Base-by-base conservation (phyloP, 1,140 invertebrate genomes). In the Galleria mellonella region DNA sequence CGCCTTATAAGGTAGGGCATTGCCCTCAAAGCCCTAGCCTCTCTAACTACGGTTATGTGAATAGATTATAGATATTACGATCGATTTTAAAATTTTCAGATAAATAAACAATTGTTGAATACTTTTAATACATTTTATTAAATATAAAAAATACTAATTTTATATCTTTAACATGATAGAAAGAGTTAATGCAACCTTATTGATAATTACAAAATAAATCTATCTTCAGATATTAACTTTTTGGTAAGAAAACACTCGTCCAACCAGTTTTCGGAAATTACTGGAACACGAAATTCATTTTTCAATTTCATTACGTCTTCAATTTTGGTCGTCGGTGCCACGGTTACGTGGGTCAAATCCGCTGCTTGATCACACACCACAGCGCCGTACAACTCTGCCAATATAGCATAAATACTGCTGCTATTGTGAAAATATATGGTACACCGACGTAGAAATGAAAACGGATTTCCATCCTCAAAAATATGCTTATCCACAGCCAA, bases 241-340 rank as follows among this genome's bases (percentile, higher is more conserved):
- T 14, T 36, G 15, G 33, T 1, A 36, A 11, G 15, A 23, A 75
- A 63, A 45, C 79, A 83, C 1, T 43, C 28, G 30, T 73, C 51
- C 11, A 83, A 32, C 79, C 79, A 83, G 7, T 71, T 53, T 38
- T 70, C 53, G 4, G 52, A 63, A 0, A 79, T 70, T 6, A 81
- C 17, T n/a, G 51, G 41, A 6, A 39, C 51, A 0, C 33, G 17
- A 6, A 27, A 10, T 14, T 36, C 29, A 14, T 15, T 51, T 4
- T 62, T 68, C 1, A 51, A 13, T n/a, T 47, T 14, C 14, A 42
- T 33, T 17, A 68, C 31, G 17, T 62, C 52, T 15, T 65, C 39
- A 2, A 12, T 11, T 1, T 52, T 40, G 0, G 39, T 51, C 5
- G 15, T 43, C 23, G 50, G 60, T 5, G 51, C 39, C 43, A 78